A percentile compares a stretch with the other conserved stretches of the same genome.
Conservation (phyloP, 2,797 vertebrate species). For the Enteromius mattozi region DNA sequence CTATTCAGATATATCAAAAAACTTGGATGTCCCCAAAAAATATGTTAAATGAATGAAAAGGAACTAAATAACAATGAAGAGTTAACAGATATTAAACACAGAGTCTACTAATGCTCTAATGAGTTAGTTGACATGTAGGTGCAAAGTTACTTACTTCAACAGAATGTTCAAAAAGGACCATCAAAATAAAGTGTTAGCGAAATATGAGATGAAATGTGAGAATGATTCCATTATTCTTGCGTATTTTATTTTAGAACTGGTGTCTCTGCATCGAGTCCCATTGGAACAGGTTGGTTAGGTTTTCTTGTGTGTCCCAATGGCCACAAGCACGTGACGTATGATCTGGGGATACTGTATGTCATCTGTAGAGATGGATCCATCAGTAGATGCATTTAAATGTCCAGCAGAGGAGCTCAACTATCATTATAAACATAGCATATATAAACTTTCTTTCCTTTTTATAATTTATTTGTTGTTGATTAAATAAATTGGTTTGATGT, state of each 20-base stretch:
- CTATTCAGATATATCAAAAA: too few species aligned
- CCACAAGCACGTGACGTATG: slow-evolving; percentile 9
- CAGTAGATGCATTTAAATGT: slow-evolving; percentile 13
- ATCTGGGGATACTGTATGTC: slow-evolving; percentile 7
- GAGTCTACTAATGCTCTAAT: too few species aligned
- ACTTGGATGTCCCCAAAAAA: too few species aligned
- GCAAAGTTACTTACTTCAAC: too few species aligned
- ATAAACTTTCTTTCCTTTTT: neutral
- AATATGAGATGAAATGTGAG: neutral
- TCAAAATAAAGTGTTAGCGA: too few species aligned
- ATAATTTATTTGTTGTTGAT: neutral
- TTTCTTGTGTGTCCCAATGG: neutral
- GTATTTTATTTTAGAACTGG: neutral
- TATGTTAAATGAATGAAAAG: too few species aligned
- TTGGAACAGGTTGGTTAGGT: neutral
- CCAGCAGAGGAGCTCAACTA: neutral
- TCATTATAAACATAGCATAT: neutral
- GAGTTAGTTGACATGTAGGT: too few species aligned
- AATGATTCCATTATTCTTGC: neutral
- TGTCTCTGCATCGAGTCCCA: neutral
- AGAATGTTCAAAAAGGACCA: too few species aligned
- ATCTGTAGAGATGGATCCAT: slow-evolving; percentile 22
- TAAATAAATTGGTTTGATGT: neutral
- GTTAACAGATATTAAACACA: too few species aligned
- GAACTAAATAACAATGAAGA: too few species aligned